Evolutionary conservation across 2,888 invertebrate species (phyloP).

Genomic region (Leptopilina myrica): DNA sequence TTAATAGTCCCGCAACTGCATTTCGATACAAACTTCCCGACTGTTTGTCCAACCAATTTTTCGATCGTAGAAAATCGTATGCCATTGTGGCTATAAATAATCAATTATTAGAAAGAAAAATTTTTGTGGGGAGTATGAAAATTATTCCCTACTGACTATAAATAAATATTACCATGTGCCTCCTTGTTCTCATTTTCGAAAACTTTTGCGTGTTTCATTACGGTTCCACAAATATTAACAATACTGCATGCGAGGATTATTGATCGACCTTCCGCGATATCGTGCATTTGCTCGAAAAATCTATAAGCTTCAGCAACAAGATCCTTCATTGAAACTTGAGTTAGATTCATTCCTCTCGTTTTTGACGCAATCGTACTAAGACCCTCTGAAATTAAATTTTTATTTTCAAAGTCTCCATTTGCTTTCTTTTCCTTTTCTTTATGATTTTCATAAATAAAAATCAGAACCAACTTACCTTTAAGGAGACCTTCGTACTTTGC

Average conservation of each 20-base stretch:
- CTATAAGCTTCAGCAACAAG: constrained; percentile 72
- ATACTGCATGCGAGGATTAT: constrained; percentile 66
- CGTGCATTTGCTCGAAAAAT: constrained; percentile 72
- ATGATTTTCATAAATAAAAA: neutral
- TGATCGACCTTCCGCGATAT: constrained; percentile 73
- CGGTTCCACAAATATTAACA: constrained; percentile 67
- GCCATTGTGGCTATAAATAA: constrained; percentile 68
- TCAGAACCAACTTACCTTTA: constrained; percentile 62
- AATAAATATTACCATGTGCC: constrained; percentile 65
- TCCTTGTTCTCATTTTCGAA: constrained; percentile 64
- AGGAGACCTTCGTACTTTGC: constrained; percentile 69
- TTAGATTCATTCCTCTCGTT: constrained; percentile 61
- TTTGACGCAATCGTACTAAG: constrained; percentile 69
- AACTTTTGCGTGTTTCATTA: constrained; percentile 71
- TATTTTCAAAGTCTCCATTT: neutral
- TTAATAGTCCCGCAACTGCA: constrained; percentile 68
- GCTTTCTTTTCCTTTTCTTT: too few relatives aligned
- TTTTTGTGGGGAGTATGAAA: too few relatives aligned
- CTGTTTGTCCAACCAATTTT: constrained; percentile 69
- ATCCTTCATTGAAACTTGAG: constrained; percentile 68
- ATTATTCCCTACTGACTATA: too few relatives aligned
- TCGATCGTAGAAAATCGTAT: constrained; percentile 64
- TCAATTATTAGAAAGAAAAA: neutral
- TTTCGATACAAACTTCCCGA: constrained; percentile 64
- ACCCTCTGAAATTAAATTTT: constrained; percentile 61